Percentiles rank a stretch among this genome's conserved stretches.
These are phyloP conservation scores for Lingula anatina DNA, from an alignment of 2,888 invertebrate species.

Conservation along the genomic window DNA sequence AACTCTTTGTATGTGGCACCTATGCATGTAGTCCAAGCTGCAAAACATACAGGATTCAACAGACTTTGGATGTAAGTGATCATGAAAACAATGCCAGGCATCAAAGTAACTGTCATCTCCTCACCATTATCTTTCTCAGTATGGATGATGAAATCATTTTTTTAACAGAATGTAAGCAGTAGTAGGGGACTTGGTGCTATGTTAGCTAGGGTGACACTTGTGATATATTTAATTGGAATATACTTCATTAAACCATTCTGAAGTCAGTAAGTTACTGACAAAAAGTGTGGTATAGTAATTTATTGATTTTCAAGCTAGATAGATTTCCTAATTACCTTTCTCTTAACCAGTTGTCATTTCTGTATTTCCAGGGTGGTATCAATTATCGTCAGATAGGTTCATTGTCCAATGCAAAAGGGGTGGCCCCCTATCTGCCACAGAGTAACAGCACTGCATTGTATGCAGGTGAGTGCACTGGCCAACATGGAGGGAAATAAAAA, in stretches of 20 bases:
- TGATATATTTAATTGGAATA: too few species aligned
- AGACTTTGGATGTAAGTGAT: background rate
- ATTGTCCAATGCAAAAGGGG: slow-evolving; percentile 90
- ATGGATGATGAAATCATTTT: too few species aligned
- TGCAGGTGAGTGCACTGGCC: too few species aligned
- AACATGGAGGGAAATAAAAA: too few species aligned
- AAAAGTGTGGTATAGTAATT: too few species aligned
- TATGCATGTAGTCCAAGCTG: slow-evolving; percentile 79
- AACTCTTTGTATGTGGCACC: slow-evolving; percentile 86
- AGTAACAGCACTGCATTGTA: slow-evolving; percentile 94
- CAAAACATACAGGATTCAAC: slow-evolving; percentile 39
- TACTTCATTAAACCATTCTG: too few species aligned
- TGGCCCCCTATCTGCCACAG: slow-evolving; percentile 89
- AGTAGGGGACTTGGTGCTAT: too few species aligned
- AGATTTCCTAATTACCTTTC: background rate
- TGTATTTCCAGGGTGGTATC: slow-evolving; percentile 25
- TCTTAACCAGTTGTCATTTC: slow-evolving; percentile 1
- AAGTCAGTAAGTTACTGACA: too few species aligned
- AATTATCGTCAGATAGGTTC: too few species aligned
- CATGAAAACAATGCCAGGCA: background rate
- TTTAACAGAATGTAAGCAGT: too few species aligned
- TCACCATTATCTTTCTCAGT: background rate
- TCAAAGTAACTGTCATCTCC: background rate
- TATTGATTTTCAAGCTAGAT: too few species aligned
- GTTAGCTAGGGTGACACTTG: too few species aligned